These are phyloP conservation scores for Argyrosomus regius DNA, from an alignment of 2,797 vertebrate genomes.

Conservation along the genomic window DNA sequence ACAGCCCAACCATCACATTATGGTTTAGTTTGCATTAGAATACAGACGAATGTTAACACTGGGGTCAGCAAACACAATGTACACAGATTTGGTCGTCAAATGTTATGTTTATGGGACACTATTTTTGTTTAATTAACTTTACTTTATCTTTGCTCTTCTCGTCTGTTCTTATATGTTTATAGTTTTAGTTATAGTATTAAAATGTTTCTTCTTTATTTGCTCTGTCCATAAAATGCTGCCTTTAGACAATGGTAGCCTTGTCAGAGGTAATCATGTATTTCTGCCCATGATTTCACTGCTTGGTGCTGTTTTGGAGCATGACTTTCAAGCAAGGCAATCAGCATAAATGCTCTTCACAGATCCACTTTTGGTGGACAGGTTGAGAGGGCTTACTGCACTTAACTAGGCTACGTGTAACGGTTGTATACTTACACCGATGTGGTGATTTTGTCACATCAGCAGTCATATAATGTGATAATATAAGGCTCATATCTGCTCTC, in stretches of 20 bases:
- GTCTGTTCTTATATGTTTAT: neutral
- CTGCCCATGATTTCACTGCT: slow-evolving; percentile 81
- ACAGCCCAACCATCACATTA: neutral
- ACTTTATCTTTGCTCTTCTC: slow-evolving; percentile 56
- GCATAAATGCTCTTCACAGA: slow-evolving; percentile 50
- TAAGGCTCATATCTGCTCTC: slow-evolving; percentile 22
- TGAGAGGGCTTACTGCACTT: slow-evolving; percentile 41
- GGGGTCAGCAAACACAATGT: neutral
- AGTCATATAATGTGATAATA: slow-evolving; percentile 12
- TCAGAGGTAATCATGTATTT: slow-evolving; percentile 88
- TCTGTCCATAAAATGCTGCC: slow-evolving; percentile 77
- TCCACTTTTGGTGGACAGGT: slow-evolving; percentile 41
- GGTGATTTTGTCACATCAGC: slow-evolving; percentile 31
- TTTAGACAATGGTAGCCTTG: slow-evolving; percentile 92
- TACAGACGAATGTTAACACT: neutral
- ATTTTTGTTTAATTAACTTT: slow-evolving; percentile 1
- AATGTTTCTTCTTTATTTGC: slow-evolving; percentile 67
- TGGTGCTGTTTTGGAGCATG: slow-evolving; percentile 86
- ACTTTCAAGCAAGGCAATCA: slow-evolving; percentile 66
- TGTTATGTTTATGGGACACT: neutral
- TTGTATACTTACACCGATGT: slow-evolving; percentile 17
- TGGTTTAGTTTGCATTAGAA: neutral
- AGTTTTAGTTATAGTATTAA: slow-evolving; percentile 2
- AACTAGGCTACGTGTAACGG: slow-evolving; percentile 35
- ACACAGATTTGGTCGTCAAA: neutral